These are phyloP conservation scores for Actenoides lindsayi DNA, from an alignment of 2,113 vertebrate species.

Conservation along the genomic window DNA sequence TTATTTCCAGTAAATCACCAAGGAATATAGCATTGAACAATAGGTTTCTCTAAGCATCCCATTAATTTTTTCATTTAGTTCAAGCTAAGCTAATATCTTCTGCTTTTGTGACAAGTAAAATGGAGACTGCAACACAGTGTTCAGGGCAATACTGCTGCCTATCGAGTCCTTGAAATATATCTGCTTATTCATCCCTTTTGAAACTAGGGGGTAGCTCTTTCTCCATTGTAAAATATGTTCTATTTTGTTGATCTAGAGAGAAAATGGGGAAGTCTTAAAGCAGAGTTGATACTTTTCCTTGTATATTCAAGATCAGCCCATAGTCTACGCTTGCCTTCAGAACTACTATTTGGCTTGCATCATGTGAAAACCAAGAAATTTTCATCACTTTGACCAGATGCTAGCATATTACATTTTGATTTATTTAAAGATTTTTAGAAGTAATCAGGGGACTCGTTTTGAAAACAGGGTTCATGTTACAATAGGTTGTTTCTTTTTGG, in stretches of 20 bases:
- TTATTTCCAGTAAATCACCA: not conserved
- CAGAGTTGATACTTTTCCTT: not conserved
- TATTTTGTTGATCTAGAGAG: not conserved
- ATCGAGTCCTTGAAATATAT: conserved; percentile 11
- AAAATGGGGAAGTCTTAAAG: not conserved
- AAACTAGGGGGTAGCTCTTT: not conserved
- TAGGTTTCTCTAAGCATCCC: conserved; percentile 16
- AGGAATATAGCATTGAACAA: not conserved
- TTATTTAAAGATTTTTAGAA: not conserved
- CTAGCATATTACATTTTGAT: not conserved
- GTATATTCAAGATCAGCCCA: not conserved
- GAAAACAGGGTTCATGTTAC: not conserved
- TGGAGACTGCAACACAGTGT: not conserved
- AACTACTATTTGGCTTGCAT: not conserved
- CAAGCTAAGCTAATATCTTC: not conserved
- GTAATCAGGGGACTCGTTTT: not conserved
- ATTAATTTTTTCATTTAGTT: not conserved
- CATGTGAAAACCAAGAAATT: not conserved
- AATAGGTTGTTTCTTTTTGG: not conserved
- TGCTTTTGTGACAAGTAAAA: conserved; percentile 32
- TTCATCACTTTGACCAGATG: not conserved
- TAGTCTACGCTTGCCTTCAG: not conserved
- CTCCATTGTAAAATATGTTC: not conserved
- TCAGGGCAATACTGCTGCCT: conserved; percentile 2
- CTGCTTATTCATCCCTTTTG: conserved; percentile 5